Conservation (phyloP, 2,113 vertebrate species). For the Xyliphius kryptos region DNA sequence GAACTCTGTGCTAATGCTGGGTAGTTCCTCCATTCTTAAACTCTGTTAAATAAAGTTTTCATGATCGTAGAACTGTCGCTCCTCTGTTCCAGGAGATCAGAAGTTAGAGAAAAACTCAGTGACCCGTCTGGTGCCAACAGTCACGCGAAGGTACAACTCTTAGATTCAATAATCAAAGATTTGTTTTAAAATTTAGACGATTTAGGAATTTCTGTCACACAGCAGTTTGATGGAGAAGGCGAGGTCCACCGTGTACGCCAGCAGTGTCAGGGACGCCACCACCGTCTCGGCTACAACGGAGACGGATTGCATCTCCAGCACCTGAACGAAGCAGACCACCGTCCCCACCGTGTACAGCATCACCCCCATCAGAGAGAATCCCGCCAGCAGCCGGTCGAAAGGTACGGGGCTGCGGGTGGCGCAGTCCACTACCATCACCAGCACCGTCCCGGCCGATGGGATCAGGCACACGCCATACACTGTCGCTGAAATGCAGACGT, state of each 20-base stretch:
- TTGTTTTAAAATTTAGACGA: too few relatives aligned
- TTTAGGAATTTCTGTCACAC: constrained; percentile 53
- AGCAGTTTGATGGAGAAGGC: constrained; percentile 61
- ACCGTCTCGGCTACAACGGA: constrained; percentile 47
- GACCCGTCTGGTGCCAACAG: too few relatives aligned
- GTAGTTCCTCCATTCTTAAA: too few relatives aligned
- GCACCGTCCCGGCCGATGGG: constrained; percentile 51
- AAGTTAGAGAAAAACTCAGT: too few relatives aligned
- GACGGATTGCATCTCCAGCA: constrained; percentile 34
- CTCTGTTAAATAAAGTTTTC: too few relatives aligned
- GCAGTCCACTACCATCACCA: constrained; percentile 60
- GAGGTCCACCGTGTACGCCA: constrained; percentile 64
- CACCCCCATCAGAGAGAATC: constrained; percentile 55
- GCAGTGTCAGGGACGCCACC: constrained; percentile 53
- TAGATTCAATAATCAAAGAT: too few relatives aligned
- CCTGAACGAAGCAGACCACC: constrained; percentile 50
- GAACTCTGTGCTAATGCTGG: too few relatives aligned
- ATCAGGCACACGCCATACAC: constrained; percentile 50
- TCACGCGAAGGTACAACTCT: too few relatives aligned
- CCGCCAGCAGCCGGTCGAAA: constrained; percentile 56
- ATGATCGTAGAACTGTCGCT: too few relatives aligned
- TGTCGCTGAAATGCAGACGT: constrained; percentile 30
- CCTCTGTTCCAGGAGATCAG: too few relatives aligned
- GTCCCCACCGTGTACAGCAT: constrained; percentile 56
- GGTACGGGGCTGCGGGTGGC: constrained; percentile 56